Percentiles rank a stretch among this genome's conserved stretches.
Conservation (phyloP, 2,888 invertebrate genomes). For the Ypsolopha sequella region DNA sequence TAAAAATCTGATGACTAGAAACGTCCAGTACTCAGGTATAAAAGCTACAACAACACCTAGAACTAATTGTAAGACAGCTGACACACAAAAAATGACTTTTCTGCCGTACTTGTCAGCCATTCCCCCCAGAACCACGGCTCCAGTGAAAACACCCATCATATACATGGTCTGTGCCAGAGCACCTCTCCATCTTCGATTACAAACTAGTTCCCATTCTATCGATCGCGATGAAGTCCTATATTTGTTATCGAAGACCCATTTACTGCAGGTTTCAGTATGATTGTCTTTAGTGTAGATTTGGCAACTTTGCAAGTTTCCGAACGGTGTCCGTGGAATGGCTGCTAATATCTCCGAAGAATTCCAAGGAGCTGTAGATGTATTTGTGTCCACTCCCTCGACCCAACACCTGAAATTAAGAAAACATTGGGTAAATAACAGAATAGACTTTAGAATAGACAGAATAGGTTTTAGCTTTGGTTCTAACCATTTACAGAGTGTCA, state of each 20-base stretch:
- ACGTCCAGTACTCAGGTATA: constrained; percentile 81
- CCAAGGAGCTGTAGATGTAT: constrained; percentile 63
- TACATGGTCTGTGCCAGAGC: constrained; percentile 82
- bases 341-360: constrained; percentile 63
- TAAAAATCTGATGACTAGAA: constrained; percentile 75
- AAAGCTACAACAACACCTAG: constrained; percentile 82
- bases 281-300: constrained; percentile 56
- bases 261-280: constrained; percentile 37
- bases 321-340: constrained; percentile 68
- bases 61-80: constrained; percentile 79
- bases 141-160: constrained; percentile 89
- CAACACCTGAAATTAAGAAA: constrained; percentile 63
- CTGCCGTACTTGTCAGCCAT: constrained; percentile 88
- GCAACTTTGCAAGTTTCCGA: constrained; percentile 74
- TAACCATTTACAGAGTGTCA: no score
- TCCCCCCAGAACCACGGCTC: constrained; percentile 84
- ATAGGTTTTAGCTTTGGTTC: no score
- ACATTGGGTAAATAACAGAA: no score
- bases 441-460: no score
- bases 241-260: constrained; percentile 80
- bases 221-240: constrained; percentile 80
- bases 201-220: constrained; percentile 88
- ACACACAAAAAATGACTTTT: constrained; percentile 85
- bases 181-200: constrained; percentile 84
- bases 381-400: constrained; percentile 73